A percentile compares a stretch with the other conserved stretches of the same genome.
Conservation (phyloP, 2,888 invertebrate species). For the Hartigia nigra region DNA sequence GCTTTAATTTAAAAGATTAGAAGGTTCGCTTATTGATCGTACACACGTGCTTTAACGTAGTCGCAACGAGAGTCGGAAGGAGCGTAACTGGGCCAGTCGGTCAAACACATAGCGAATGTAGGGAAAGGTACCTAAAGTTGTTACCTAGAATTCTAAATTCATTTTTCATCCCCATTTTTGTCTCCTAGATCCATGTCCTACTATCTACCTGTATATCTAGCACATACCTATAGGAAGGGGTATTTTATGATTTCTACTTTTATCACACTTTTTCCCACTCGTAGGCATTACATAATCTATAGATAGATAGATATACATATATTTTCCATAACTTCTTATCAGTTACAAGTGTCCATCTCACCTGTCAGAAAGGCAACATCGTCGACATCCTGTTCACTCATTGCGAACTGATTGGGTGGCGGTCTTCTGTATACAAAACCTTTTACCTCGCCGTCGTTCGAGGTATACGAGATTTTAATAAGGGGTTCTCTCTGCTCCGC, state of each 20-base stretch:
- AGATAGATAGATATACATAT: background rate
- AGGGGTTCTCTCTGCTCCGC: slow-evolving; percentile 64
- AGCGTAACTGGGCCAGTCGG: slow-evolving; percentile 58
- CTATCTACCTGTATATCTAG: background rate
- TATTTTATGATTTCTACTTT: background rate
- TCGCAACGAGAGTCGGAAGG: slow-evolving; percentile 29
- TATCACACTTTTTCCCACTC: slow-evolving; percentile 5
- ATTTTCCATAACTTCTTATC: background rate
- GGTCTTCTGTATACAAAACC: slow-evolving; percentile 62
- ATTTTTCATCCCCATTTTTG: background rate
- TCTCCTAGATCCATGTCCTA: background rate
- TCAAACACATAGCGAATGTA: slow-evolving; percentile 32
- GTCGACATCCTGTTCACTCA: slow-evolving; percentile 93
- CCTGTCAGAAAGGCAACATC: slow-evolving; percentile 94
- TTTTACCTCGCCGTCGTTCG: slow-evolving; percentile 60
- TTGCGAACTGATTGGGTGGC: slow-evolving; percentile 65
- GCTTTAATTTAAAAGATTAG: slow-evolving; percentile 39
- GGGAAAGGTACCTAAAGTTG: background rate
- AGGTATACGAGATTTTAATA: slow-evolving; percentile 64
- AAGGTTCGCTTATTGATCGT: slow-evolving; percentile 57
- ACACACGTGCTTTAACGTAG: slow-evolving; percentile 55
- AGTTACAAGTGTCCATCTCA: slow-evolving; percentile 57
- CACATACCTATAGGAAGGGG: background rate
- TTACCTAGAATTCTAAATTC: background rate
- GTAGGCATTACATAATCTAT: background rate